phyloP scores from a whole-genome alignment of 2,888 invertebrate genomes.

The Apamea epomidion region DNA sequence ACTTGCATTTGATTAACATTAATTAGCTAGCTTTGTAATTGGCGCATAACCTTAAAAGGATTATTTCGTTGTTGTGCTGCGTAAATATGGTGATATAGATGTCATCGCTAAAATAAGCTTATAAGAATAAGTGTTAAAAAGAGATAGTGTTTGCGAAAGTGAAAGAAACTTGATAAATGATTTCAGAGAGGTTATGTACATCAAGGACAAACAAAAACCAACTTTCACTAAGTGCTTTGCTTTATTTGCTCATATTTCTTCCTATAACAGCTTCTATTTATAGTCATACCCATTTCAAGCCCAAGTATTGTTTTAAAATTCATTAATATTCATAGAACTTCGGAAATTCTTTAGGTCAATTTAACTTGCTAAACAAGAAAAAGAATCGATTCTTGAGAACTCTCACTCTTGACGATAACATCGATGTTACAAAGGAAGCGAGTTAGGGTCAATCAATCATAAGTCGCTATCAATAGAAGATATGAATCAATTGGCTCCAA shows the following conservation, averaged over 20 bases:
- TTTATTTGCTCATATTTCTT: conserved; percentile 26
- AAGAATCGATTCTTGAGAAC: conserved; percentile 16
- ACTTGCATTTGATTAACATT: conserved; percentile 48
- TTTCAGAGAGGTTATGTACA: conserved; percentile 40
- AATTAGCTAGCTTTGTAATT: conserved; percentile 24
- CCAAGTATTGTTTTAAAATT: conserved; percentile 17
- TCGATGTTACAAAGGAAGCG: conserved; percentile 35
- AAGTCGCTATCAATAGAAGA: conserved; percentile 52
- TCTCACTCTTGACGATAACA: conserved; percentile 18
- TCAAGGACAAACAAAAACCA: conserved; percentile 51
- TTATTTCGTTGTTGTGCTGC: conserved; percentile 1
- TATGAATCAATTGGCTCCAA: conserved; percentile 71
- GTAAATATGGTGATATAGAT: neutral
- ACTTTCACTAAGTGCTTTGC: conserved; percentile 55
- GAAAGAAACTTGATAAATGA: conserved; percentile 35
- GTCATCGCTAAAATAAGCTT: neutral
- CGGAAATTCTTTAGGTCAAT: neutral
- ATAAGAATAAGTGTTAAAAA: conserved; percentile 10
- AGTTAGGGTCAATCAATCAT: conserved; percentile 63
- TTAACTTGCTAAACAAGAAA: conserved; percentile 14
- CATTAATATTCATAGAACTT: conserved; percentile 37
- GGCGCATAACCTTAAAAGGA: conserved; percentile 6
- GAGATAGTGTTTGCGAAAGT: conserved; percentile 44
- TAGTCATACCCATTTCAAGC: conserved; percentile 29
- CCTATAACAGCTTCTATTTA: conserved; percentile 24